Evolutionary conservation across 2,113 vertebrate species (phyloP), one percentile per base, ranked within the genome.

Genomic region (Chrysemys picta): DNA sequence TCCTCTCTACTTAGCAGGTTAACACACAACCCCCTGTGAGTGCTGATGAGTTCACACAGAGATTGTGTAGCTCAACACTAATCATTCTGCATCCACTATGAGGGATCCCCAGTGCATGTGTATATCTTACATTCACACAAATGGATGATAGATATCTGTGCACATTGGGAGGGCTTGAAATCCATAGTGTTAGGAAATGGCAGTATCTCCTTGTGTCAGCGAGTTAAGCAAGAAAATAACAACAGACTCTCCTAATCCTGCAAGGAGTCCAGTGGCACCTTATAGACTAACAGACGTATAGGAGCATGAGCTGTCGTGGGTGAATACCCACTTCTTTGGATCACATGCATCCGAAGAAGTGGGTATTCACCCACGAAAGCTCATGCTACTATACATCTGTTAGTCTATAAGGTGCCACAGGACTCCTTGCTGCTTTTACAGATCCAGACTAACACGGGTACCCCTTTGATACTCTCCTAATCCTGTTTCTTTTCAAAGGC

Each of bases 1-100:
- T 91, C 29, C 81, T 79, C 42, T 94, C 47, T 88, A 13, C 49
- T 92, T 87, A 89, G 82, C 80, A 94, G 4, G 5, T 54, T 89
- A 80, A 75, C 65, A 89, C 89, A 93, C 87, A 83, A 53, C 59
- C 42, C 79, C 4, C 4, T 57, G 88, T 81, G n/a, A 87, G 59
- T 89, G 3, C 65, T 21, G 10, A 0, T 35, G 59, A 69, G n/a
- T 54, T 90, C n/a, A 47, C 0, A 0, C 12, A 69, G 31, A 79
- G 59, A 59, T 9, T 31, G 10, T 91, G 0, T 82, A 56, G 25
- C 56, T 95, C 52, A 82, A 81, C 59, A 7, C 31, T n/a, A 2
- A 80, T n/a, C 76, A 42, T 82, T 22, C 49, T 89, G 82, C 88
- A 53, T 0, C 0, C 42, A 89, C n/a, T 54, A 27, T 94, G 93